Conservation (phyloP, 2,888 invertebrate genomes). For the Drosophila paranaensis region DNA sequence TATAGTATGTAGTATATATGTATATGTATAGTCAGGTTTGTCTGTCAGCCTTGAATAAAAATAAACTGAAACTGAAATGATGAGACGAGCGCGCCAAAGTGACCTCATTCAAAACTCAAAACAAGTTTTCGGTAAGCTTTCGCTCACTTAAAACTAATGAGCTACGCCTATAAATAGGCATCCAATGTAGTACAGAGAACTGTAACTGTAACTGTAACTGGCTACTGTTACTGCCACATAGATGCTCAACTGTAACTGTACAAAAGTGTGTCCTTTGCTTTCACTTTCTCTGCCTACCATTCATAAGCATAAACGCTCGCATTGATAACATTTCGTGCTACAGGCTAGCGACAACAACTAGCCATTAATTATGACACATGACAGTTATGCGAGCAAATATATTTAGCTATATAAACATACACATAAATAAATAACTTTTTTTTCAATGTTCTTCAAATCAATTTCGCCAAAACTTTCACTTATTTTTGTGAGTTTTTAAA, state of each 20-base stretch:
- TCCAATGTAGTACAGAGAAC: constrained; percentile 19
- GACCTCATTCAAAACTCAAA: constrained; percentile 79
- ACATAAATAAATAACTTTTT: constrained; percentile 2
- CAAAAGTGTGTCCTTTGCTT: constrained; percentile 21
- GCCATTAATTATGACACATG: constrained; percentile 73
- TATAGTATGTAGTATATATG: constrained; percentile 12
- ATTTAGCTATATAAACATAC: constrained; percentile 9
- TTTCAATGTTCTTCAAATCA: constrained; percentile 17
- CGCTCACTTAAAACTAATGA: constrained; percentile 79
- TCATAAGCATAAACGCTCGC: constrained; percentile 41
- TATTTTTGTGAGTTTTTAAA: neutral
- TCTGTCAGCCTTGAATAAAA: constrained; percentile 74
- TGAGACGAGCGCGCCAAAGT: constrained; percentile 70
- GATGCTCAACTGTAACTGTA: constrained; percentile 21
- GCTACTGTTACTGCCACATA: constrained; percentile 7
- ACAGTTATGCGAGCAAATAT: constrained; percentile 52
- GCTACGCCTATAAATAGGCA: constrained; percentile 74
- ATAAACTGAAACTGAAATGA: constrained; percentile 72
- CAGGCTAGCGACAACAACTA: constrained; percentile 40
- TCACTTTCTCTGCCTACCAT: constrained; percentile 17
- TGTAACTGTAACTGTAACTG: constrained; percentile 32
- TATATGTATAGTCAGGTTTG: constrained; percentile 42
- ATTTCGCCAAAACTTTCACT: constrained; percentile 1
- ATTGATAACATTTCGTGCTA: constrained; percentile 63
- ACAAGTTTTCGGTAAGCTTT: constrained; percentile 77